Evolutionary conservation across 2,797 vertebrate genomes (phyloP).

Genomic region (Pipistrellus kuhlii): DNA sequence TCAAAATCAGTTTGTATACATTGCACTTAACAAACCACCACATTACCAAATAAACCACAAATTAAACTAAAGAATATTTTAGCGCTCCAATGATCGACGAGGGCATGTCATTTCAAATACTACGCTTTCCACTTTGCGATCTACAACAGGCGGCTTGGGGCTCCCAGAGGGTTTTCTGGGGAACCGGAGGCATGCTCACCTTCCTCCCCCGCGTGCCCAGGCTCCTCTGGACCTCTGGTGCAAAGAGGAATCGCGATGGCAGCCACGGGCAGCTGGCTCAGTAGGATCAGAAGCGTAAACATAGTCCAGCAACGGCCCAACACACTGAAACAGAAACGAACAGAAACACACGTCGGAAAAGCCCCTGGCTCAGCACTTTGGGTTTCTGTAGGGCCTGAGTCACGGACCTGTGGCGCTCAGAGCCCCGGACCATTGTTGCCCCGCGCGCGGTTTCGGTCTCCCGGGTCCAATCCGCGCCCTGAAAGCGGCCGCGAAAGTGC

Average conservation of each 20-base stretch:
- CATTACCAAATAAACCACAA: conserved; percentile 45
- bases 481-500: background rate
- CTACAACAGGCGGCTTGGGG: background rate
- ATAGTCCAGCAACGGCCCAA: conserved; percentile 81
- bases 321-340: conserved; percentile 71
- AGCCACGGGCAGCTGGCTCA: conserved; percentile 79
- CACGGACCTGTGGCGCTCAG: conserved; percentile 27
- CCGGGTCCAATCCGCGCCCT: too few relatives aligned
- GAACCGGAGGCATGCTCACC: conserved; percentile 80
- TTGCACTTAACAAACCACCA: conserved; percentile 30
- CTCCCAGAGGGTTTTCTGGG: background rate
- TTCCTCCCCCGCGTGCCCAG: conserved; percentile 63
- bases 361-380: background rate
- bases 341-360: background rate
- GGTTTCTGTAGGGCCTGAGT: conserved; percentile 50
- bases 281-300: conserved; percentile 76
- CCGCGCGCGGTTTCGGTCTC: conserved; percentile 42
- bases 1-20: background rate
- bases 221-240: conserved; percentile 10
- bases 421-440: background rate
- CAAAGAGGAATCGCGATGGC: conserved; percentile 79
- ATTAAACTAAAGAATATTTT: conserved; percentile 32
- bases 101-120: background rate
- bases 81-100: background rate
- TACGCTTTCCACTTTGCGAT: background rate